Evolutionary conservation across 2,113 vertebrate genomes (phyloP), one percentile per base, ranked within the genome.

Genomic region (Rhabdornis inornatus): DNA sequence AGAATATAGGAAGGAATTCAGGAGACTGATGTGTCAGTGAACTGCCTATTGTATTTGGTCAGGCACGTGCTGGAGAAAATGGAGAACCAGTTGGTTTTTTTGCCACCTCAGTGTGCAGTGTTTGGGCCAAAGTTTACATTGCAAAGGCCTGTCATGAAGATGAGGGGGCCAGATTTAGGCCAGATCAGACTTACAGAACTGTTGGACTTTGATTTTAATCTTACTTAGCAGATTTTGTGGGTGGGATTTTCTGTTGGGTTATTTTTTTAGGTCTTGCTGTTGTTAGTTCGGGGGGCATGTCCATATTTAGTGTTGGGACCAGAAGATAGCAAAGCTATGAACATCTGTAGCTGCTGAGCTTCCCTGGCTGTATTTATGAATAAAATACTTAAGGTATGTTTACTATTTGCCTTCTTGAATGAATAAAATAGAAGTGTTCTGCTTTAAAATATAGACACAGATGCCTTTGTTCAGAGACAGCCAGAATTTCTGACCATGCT

Each of bases 11-110:
- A 71, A 68, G 53, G 31, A 37, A 15, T 42, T 42, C 2, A 5
- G 24, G 52, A 55, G 30, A 47, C 35, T 9, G 3, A 2, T 0
- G 0, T 28, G 27, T 63, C 47, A 33, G 16, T 61, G 72, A 35
- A n/a, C 81, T 57, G 64, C 21, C 25, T 33, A 21, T 45, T 1
- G 0, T 39, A 22, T 55, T 77, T 66, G 19, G 13, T 70, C 25
- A 81, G 55, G 33, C 33, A 27, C 4, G 0, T 22, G 28, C 37
- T 83, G 64, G 16, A 27, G 16, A 27, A 80, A 40, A 83, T 11
- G 28, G 53, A 74, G 65, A 68, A 28, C 8, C 13, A 16, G 1
- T 17, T 1, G 42, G 14, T 5, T 11, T 33, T 89, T 66, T 68
- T 76, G 17, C 28, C 21, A 4, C 47, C 21, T 37, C 24, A 64